These are phyloP conservation scores for Hipparchia sbordonii DNA, from an alignment of 2,888 invertebrate species.

Conservation along the genomic window DNA sequence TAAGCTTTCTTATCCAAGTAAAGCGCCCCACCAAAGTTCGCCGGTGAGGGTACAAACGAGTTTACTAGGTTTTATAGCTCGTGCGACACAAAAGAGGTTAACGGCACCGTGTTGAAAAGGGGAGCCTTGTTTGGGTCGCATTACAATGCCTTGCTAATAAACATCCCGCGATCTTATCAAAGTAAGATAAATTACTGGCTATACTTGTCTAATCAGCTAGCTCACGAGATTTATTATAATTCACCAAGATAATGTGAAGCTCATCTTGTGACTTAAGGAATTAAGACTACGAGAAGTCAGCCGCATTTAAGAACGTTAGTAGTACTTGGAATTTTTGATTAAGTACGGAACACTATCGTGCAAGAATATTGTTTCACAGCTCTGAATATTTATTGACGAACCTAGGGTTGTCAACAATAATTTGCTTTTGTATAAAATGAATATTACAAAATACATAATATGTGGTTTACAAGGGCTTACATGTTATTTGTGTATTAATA, in stretches of 20 bases:
- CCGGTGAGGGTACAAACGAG: not conserved
- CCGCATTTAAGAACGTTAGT: no score
- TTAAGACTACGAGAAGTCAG: no score
- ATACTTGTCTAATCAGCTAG: no score
- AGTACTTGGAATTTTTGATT: no score
- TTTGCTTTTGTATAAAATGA: no score
- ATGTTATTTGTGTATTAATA: no score
- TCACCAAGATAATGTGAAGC: no score
- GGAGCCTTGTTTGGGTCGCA: not conserved
- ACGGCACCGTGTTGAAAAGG: conserved; percentile 19
- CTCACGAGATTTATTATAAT: no score
- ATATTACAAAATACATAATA: no score
- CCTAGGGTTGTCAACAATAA: not conserved
- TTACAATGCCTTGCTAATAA: conserved; percentile 10
- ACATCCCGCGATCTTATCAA: conserved; percentile 1
- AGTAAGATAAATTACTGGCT: conserved; percentile 1
- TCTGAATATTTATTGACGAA: not conserved
- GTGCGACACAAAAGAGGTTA: conserved; percentile 17
- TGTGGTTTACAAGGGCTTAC: no score
- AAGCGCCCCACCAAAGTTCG: not conserved
- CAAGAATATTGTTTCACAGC: not conserved
- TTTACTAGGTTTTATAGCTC: conserved; percentile 3
- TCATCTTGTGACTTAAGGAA: no score
- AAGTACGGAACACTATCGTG: no score
- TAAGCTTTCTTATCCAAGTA: not conserved